Evolutionary conservation across 2,797 vertebrate species (phyloP).

Genomic region (Eremophila alpestris): DNA sequence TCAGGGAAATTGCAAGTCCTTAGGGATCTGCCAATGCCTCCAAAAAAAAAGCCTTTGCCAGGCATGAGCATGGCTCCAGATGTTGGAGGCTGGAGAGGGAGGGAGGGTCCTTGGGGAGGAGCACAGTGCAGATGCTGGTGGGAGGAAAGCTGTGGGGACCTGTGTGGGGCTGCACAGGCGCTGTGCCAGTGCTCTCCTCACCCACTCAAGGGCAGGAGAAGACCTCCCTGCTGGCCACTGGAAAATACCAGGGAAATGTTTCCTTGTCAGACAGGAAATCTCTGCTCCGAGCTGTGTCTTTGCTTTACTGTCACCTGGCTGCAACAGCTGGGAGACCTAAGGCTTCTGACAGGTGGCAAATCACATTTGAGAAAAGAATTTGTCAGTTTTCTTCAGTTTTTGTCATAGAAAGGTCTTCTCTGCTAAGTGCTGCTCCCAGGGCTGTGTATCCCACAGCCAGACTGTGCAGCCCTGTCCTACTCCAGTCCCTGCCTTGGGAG

Average conservation of each 20-base stretch:
- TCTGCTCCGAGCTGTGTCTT: background rate
- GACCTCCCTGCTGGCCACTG: background rate
- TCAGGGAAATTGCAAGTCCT: background rate
- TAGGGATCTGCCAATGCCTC: background rate
- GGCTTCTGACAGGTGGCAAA: background rate
- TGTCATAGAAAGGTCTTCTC: background rate
- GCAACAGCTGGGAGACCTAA: background rate
- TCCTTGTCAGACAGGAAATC: background rate
- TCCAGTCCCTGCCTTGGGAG: background rate
- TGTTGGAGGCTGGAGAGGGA: constrained; percentile 7
- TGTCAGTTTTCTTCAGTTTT: background rate
- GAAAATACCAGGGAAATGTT: background rate
- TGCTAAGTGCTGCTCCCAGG: background rate
- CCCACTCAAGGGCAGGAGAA: background rate
- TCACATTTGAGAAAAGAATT: background rate
- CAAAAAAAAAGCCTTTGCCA: background rate
- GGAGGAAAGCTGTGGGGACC: background rate
- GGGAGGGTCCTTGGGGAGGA: background rate
- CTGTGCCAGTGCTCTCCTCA: background rate
- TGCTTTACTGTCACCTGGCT: background rate
- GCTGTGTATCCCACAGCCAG: background rate
- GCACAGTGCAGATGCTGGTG: background rate
- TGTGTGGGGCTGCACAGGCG: background rate
- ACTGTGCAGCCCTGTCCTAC: background rate
- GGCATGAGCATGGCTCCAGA: background rate